phyloP scores from a whole-genome alignment of 2,113 vertebrate species.

The Tachycineta bicolor region DNA sequence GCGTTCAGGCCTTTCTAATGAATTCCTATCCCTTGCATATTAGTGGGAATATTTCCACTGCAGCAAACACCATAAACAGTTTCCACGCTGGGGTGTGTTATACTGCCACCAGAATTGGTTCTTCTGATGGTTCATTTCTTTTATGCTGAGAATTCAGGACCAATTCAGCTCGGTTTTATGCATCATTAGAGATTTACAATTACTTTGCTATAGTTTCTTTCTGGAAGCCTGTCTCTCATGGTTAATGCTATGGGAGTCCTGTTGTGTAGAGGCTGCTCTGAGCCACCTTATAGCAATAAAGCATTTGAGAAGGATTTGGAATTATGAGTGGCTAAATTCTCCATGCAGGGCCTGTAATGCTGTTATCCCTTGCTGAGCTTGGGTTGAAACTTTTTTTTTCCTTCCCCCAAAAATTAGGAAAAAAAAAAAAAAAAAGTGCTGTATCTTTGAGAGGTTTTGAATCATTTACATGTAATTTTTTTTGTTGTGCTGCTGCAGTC shows the following conservation, averaged over 20 bases:
- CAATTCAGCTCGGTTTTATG: constrained; percentile 69
- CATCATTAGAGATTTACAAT: constrained; percentile 76
- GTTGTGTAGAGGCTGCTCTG: constrained; percentile 59
- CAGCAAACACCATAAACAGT: constrained; percentile 58
- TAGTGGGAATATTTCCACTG: constrained; percentile 60
- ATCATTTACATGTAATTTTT: constrained; percentile 18
- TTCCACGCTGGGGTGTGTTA: constrained; percentile 55
- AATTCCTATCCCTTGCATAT: constrained; percentile 23
- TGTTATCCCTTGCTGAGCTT: constrained; percentile 66
- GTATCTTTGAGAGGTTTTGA: constrained; percentile 29
- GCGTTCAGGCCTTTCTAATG: constrained; percentile 1
- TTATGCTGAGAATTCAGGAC: constrained; percentile 65
- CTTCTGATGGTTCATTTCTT: constrained; percentile 70
- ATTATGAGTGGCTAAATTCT: constrained; percentile 65
- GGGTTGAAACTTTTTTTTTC: background rate
- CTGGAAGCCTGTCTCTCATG: constrained; percentile 59
- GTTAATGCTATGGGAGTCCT: constrained; percentile 65
- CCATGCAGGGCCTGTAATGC: background rate
- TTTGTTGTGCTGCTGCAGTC: background rate
- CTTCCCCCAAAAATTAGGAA: constrained; percentile 5
- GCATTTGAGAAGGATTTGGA: constrained; percentile 63
- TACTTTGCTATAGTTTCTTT: constrained; percentile 72
- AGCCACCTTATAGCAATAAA: constrained; percentile 67
- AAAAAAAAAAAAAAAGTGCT: background rate
- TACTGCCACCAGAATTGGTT: constrained; percentile 64